Base-by-base conservation (phyloP, 2,113 vertebrate species). In the Gasterosteus aculeatus region DNA sequence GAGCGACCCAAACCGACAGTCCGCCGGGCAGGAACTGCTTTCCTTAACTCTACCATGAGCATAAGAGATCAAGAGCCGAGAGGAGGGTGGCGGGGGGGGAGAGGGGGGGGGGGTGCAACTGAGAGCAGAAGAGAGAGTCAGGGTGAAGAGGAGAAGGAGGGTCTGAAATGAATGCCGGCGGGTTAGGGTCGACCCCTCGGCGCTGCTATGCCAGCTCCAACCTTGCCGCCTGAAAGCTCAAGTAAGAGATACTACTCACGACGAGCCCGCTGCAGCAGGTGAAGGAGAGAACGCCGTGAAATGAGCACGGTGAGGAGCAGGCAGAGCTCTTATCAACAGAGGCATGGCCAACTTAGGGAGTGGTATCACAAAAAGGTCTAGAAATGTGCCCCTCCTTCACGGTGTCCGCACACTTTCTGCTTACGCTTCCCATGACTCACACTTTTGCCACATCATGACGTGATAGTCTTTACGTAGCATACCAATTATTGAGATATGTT, bases 21-120 rank as follows among this genome's bases (percentile, higher is more conserved):
- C 75, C 77, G 73, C 80, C 84, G 85, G 82, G 72, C 87, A 89
- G 90, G 86, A 92, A 88, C 85, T 87, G 85, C 89, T 80, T 85
- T 66, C 87, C 89, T 87, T 87, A 88, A 88, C 91, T 91, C 60
- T 79, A 78, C 88, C 85, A 87, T 86, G 87, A 79, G 81, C 57
- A 65, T 54, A 72, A 5, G 77, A 71, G 71, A 69, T 63, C 19
- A 47, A 71, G 64, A 74, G 58, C 56, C 29, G 29, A 31, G 26
- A 33, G 14, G 29, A 16, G 8, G 29, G 29, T 2, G 54, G 57
- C 29, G 74, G 33, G 22, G 44, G 46, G 29, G 31, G 31, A 39
- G 72, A 61, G 10, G 47, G 51, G 41, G 22, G 68, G 7, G 16
- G 64, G 39, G 46, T 35, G 39, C 42, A 38, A 38, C 49, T 56